These are phyloP conservation scores for Smittia sp. DNA, from an alignment of 2,888 invertebrate genomes.

Conservation along the genomic window DNA sequence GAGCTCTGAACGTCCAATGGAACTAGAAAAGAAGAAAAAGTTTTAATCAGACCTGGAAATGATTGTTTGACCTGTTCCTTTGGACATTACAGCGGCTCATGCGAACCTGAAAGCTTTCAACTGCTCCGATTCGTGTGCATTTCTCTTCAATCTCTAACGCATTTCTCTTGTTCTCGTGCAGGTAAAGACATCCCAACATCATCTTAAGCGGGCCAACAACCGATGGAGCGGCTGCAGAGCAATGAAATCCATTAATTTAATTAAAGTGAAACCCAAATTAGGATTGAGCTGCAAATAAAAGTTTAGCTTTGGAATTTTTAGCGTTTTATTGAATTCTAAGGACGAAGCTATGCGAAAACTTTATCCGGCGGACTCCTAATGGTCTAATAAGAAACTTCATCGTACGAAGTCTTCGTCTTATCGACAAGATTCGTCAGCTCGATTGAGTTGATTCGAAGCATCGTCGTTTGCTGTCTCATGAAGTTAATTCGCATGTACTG, in stretches of 20 bases:
- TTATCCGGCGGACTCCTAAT: too few species aligned
- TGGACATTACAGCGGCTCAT: too few species aligned
- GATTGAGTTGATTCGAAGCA: constrained; percentile 73
- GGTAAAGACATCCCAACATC: background rate
- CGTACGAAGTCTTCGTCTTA: background rate
- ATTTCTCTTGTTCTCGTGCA: background rate
- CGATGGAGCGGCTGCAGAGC: background rate
- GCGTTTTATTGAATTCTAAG: background rate
- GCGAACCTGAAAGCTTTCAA: too few species aligned
- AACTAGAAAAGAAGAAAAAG: too few species aligned
- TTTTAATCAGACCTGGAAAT: too few species aligned
- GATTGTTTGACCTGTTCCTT: too few species aligned
- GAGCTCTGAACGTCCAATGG: too few species aligned
- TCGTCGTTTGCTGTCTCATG: constrained; percentile 66
- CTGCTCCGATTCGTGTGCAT: too few species aligned
- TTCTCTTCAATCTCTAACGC: background rate
- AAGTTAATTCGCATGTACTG: constrained; percentile 74
- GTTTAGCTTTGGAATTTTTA: background rate
- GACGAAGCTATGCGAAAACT: background rate
- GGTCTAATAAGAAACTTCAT: background rate
- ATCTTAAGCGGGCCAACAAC: background rate
- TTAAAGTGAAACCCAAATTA: background rate
- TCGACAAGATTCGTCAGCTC: constrained; percentile 52
- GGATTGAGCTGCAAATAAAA: constrained; percentile 4
- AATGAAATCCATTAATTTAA: background rate